These are phyloP conservation scores for Diachasmimorpha longicaudata DNA, from an alignment of 1,140 invertebrate species.

Conservation along the genomic window DNA sequence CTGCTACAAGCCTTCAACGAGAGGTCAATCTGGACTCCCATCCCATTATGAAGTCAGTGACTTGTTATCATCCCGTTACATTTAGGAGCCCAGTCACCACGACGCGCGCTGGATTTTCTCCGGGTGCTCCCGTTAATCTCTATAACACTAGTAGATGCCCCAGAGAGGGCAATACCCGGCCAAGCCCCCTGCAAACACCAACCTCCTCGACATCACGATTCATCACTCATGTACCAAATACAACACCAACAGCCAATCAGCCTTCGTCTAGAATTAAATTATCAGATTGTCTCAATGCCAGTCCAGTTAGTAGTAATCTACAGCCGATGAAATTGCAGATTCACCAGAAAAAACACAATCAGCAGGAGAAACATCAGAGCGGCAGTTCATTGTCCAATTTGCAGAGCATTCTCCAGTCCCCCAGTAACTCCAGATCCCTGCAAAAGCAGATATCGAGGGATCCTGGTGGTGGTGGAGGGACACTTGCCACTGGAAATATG, in stretches of 20 bases:
- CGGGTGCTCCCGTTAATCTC: conserved; percentile 56
- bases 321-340: conserved; percentile 59
- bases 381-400: conserved; percentile 24
- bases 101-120: conserved; percentile 51
- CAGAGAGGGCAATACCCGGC: conserved; percentile 36
- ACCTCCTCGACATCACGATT: conserved; percentile 49
- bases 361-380: conserved; percentile 44
- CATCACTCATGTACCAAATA: conserved; percentile 45
- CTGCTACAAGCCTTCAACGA: conserved; percentile 75
- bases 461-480: conserved; percentile 42
- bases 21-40: conserved; percentile 72
- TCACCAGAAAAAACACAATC: conserved; percentile 51
- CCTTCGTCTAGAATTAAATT: conserved; percentile 51
- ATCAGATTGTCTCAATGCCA: conserved; percentile 48
- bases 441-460: conserved; percentile 72
- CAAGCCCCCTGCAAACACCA: conserved; percentile 37
- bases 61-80: conserved; percentile 67
- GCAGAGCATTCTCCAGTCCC: conserved; percentile 32
- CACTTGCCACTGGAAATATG: conserved; percentile 49
- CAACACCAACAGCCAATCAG: conserved; percentile 39
- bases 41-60: conserved; percentile 58
- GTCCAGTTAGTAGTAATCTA: conserved; percentile 37
- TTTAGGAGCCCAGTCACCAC: conserved; percentile 59
- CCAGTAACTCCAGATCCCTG: conserved; percentile 60
- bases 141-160: conserved; percentile 50